Evolutionary conservation across 1,140 invertebrate genomes (phyloP).

Genomic region (Nylanderia fulva): DNA sequence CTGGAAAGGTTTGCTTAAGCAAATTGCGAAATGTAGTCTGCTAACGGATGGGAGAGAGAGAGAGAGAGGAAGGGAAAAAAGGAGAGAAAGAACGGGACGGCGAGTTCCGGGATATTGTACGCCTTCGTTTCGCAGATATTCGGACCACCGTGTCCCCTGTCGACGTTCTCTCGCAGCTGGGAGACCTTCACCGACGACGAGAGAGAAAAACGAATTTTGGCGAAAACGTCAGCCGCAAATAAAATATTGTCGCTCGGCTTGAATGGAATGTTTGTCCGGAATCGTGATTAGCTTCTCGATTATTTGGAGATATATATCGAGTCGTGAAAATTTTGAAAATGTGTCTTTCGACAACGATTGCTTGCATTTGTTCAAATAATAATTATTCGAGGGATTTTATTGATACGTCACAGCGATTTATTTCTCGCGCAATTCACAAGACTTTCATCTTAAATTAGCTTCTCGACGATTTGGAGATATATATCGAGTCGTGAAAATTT

Average conservation of each 20-base stretch:
- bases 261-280: slow-evolving; percentile 19
- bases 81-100: background rate
- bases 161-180: background rate
- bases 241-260: slow-evolving; percentile 25
- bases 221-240: slow-evolving; percentile 38
- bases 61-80: slow-evolving; percentile 8
- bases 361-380: background rate
- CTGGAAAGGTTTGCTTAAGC: slow-evolving; percentile 79
- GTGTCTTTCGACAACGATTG: too few species aligned
- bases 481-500: too few species aligned
- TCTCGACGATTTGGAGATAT: too few species aligned
- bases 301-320: background rate
- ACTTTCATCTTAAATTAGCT: too few species aligned
- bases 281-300: slow-evolving; percentile 41
- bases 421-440: too few species aligned
- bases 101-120: slow-evolving; percentile 61
- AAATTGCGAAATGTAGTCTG: slow-evolving; percentile 77
- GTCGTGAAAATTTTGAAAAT: background rate
- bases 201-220: slow-evolving; percentile 65
- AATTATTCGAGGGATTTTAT: too few species aligned
- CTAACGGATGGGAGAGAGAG: background rate
- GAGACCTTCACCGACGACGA: slow-evolving; percentile 1
- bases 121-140: slow-evolving; percentile 54
- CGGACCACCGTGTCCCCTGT: background rate
- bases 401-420: too few species aligned